phyloP scores from a whole-genome alignment of 2,888 invertebrate genomes.

The Galeopsomyia nigrocyanea region DNA sequence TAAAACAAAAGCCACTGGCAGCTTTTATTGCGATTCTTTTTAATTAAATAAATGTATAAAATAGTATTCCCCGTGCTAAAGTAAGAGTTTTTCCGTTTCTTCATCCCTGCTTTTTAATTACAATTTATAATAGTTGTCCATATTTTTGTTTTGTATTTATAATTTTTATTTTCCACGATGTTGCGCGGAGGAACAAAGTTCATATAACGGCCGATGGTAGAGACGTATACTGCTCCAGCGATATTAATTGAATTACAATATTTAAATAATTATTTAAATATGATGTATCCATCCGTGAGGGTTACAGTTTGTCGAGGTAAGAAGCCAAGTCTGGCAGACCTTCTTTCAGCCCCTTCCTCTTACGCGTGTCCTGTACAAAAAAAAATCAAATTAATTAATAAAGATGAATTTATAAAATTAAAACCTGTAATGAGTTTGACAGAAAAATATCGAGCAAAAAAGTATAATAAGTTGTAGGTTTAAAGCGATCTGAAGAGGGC shows the following conservation, averaged over 20 bases:
- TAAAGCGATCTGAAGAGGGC: too few species aligned
- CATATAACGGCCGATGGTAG: conserved; percentile 57
- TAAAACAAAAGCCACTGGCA: conserved; percentile 55
- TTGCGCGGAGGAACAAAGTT: conserved; percentile 59
- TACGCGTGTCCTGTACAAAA: conserved; percentile 90
- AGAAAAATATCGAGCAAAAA: background rate
- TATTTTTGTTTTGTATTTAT: conserved; percentile 53
- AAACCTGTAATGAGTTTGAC: too few species aligned
- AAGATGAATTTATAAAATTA: background rate
- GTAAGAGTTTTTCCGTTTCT: conserved; percentile 51
- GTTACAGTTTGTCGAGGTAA: conserved; percentile 99
- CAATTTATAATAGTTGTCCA: conserved; percentile 56
- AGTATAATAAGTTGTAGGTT: conserved; percentile 2
- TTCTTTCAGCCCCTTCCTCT: conserved; percentile 99
- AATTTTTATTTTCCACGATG: conserved; percentile 55
- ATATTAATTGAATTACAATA: conserved; percentile 66
- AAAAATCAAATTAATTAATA: conserved; percentile 41
- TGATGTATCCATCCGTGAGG: conserved; percentile 56
- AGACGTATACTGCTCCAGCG: conserved; percentile 55
- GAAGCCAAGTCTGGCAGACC: conserved; percentile 94
- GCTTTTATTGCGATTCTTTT: conserved; percentile 49
- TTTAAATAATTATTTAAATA: conserved; percentile 68
- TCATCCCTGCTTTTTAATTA: conserved; percentile 52
- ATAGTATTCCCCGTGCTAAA: conserved; percentile 57
- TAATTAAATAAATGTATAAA: conserved; percentile 65